Conservation (phyloP, 2,113 vertebrate genomes). For the Gadus macrocephalus region DNA sequence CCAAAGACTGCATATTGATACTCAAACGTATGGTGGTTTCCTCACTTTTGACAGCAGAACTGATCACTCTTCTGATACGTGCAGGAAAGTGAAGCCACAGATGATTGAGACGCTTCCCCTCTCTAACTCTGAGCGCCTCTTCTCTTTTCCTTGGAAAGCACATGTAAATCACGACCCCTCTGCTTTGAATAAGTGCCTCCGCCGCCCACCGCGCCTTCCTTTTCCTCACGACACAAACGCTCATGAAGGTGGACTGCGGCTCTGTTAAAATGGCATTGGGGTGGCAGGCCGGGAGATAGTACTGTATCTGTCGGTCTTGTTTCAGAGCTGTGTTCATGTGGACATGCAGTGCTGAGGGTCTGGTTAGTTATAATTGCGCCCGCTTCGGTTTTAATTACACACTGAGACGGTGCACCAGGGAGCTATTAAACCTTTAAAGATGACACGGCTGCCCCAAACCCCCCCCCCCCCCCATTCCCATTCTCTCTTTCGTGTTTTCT, state of each 20-base stretch:
- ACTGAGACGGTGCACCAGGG: conserved; percentile 22
- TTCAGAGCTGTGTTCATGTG: not conserved
- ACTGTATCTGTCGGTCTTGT: too few species aligned
- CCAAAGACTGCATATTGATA: too few species aligned
- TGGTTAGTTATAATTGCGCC: not conserved
- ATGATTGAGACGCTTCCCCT: conserved; percentile 31
- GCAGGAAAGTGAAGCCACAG: conserved; percentile 30
- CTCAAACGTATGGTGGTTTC: too few species aligned
- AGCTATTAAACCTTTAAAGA: conserved; percentile 25
- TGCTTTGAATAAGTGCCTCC: conserved; percentile 34
- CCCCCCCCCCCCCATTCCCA: not conserved
- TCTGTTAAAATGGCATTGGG: too few species aligned
- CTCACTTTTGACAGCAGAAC: too few species aligned
- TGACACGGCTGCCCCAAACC: not conserved
- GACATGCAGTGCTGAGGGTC: not conserved
- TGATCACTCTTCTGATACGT: not conserved
- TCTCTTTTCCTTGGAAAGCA: conserved; percentile 35
- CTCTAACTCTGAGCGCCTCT: conserved; percentile 9
- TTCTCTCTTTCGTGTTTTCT: not conserved
- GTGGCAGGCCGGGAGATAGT: too few species aligned
- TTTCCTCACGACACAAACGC: too few species aligned
- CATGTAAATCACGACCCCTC: conserved; percentile 51
- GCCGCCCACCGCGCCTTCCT: too few species aligned
- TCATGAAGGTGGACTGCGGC: too few species aligned
- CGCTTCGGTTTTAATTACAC: conserved; percentile 33